phyloP scores from a whole-genome alignment of 2,113 vertebrate species.

The Thalassoma bifasciatum region DNA sequence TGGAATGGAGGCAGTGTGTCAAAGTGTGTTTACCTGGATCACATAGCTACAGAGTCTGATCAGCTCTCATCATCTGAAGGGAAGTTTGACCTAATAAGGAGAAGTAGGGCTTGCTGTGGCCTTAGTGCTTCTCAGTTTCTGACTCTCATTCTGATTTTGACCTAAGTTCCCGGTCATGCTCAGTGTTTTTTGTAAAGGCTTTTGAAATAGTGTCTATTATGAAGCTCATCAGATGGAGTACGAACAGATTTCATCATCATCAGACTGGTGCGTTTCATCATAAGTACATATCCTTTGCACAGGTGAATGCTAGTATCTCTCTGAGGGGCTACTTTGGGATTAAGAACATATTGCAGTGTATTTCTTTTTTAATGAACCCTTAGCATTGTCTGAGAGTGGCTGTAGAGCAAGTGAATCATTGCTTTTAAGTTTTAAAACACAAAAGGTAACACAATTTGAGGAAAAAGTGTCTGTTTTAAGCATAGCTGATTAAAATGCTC shows the following conservation, averaged over 20 bases:
- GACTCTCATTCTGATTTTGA: slow-evolving; percentile 23
- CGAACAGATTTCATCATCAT: background rate
- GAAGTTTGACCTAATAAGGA: slow-evolving; percentile 19
- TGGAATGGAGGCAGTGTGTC: too few species aligned
- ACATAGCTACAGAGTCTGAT: background rate
- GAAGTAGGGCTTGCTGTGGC: slow-evolving; percentile 27
- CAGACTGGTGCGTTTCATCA: slow-evolving; percentile 43
- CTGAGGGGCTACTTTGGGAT: background rate
- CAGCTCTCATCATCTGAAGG: background rate
- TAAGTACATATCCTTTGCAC: too few species aligned
- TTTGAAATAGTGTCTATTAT: background rate
- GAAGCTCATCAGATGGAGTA: slow-evolving; percentile 40
- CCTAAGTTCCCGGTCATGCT: slow-evolving; percentile 17
- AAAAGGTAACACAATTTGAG: too few species aligned
- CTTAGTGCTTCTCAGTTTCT: slow-evolving; percentile 51
- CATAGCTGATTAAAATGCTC: too few species aligned
- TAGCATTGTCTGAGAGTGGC: too few species aligned
- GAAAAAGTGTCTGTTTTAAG: too few species aligned
- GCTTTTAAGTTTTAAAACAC: too few species aligned
- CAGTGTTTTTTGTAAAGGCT: background rate
- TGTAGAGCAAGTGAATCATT: too few species aligned
- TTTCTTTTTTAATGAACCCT: too few species aligned
- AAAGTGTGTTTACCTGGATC: background rate
- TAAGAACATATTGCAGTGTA: too few species aligned
- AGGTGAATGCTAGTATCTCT: too few species aligned